A percentile compares a stretch with the other conserved stretches of the same genome.
phyloP scores from a whole-genome alignment of 2,113 vertebrate genomes.

The Gulo gulo region DNA sequence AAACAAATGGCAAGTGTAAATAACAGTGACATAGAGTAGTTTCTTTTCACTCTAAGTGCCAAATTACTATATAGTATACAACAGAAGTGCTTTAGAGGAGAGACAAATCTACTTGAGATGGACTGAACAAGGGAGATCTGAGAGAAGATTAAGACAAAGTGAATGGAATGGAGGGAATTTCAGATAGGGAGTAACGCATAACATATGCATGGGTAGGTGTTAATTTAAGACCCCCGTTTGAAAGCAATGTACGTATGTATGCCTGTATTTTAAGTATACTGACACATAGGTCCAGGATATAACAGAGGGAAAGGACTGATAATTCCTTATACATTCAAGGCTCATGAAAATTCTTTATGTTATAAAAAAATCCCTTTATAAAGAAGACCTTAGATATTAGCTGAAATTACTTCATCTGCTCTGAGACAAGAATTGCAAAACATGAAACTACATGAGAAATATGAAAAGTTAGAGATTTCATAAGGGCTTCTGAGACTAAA shows the following conservation, averaged over 20 bases:
- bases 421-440: constrained; percentile 10
- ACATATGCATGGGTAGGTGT: neutral
- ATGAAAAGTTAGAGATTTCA: neutral
- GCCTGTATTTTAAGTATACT: neutral
- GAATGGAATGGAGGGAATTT: neutral
- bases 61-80: neutral
- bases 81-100: neutral
- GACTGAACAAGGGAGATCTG: neutral
- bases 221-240: neutral
- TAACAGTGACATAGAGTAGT: neutral
- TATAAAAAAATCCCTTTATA: neutral
- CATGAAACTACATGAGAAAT: neutral
- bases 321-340: neutral
- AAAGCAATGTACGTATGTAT: neutral
- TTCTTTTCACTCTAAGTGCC: neutral
- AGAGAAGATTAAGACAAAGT: neutral
- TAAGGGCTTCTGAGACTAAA: neutral
- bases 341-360: neutral
- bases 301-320: neutral
- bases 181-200: neutral
- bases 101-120: neutral
- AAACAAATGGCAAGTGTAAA: neutral
- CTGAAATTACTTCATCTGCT: neutral
- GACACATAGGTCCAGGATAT: neutral
- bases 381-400: neutral